Evolutionary conservation across 1,140 invertebrate genomes (phyloP), one percentile per base, ranked within the genome.

Genomic region (Philotrypesis tridentata): DNA sequence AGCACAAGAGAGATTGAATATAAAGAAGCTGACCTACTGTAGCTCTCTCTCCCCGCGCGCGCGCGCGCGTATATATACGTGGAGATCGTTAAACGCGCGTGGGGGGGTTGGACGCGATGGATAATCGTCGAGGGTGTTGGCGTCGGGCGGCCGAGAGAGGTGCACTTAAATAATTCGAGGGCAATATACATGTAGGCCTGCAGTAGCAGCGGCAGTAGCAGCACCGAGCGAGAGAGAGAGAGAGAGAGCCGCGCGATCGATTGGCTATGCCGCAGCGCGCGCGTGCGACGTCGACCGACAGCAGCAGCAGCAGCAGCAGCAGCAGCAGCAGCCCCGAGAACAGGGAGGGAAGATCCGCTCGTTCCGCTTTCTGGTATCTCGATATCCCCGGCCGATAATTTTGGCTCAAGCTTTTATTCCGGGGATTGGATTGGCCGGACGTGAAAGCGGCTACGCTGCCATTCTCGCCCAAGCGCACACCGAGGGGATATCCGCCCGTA

Each of bases 351-450:
- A 60, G 79, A 55, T 17, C 67, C 8, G 11, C 48, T 21, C 55
- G 68, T 73, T 68, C 67, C 67, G 9, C 74, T 73, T 37, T 33
- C 55, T 65, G 79, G 17, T 27, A 48, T 80, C 74, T 80, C 82
- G 73, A 33, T 76, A 48, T 67, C 33, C 73, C 60, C 12, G 74
- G 23, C 67, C 61, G 83, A 82, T 84, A 84, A 84, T 84, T 84
- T 84, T 55, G 79, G 83, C 79, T 82, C 55, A 43, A 68, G 68
- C 79, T 84, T 84, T 84, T 84, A 82, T 84, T 84, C 83, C 79
- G 74, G 75, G 83, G 79, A 84, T 84, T 74, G 83, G 70, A 82
- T 80, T 81, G 67, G 79, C 72, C 67, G 74, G 78, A 81, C 68
- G 67, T 60, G 79, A 76, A 81, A 78, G 27, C 61, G 79, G 70